Evolutionary conservation across 2,113 vertebrate species (phyloP).

Genomic region (Pao palembangensis): DNA sequence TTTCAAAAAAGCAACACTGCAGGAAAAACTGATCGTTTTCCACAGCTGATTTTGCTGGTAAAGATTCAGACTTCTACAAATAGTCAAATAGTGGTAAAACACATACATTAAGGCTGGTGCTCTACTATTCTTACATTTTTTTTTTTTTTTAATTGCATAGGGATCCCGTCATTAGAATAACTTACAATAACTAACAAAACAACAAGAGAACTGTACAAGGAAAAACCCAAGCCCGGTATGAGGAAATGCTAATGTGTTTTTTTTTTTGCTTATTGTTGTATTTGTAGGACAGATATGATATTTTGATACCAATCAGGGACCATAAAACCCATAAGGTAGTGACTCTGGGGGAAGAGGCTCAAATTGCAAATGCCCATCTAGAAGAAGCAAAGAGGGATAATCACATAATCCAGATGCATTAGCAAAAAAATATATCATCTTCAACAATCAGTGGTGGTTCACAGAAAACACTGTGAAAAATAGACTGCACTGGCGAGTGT

Average conservation of each 20-base stretch:
- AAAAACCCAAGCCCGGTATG: not conserved
- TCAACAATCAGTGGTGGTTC: constrained; percentile 5
- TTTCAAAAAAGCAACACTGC: not conserved
- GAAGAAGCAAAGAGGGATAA: not conserved
- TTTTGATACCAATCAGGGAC: not conserved
- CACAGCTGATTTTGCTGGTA: too few species aligned
- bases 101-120: not conserved
- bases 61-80: too few species aligned
- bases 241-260: too few species aligned
- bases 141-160: too few species aligned
- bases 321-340: constrained; percentile 32
- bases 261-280: too few species aligned
- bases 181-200: too few species aligned
- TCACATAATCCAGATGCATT: constrained; percentile 17
- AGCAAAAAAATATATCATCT: constrained; percentile 39
- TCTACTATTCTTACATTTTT: not conserved
- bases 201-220: too few species aligned
- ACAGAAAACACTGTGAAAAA: constrained; percentile 13
- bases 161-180: too few species aligned
- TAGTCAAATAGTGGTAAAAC: constrained; percentile 14
- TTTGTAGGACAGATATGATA: too few species aligned
- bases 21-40: constrained; percentile 27
- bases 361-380: constrained; percentile 15
- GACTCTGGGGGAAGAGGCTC: constrained; percentile 35
- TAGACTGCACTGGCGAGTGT: not conserved